Conservation (phyloP, 1,140 invertebrate genomes). For the Trypoxylus dichotomus region DNA sequence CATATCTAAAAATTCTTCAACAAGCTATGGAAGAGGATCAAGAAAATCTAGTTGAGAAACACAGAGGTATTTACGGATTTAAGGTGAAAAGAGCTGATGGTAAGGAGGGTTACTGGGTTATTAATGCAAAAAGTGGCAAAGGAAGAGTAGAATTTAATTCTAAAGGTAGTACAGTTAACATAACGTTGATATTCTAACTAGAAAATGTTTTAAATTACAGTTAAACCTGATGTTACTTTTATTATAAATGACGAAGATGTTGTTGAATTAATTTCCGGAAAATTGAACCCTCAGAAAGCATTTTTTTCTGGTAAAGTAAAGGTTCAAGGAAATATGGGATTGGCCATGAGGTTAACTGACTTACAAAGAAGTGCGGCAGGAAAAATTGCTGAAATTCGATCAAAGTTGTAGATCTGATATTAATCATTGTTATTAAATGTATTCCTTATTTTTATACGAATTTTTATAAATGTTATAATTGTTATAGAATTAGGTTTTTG, state of each 20-base stretch:
- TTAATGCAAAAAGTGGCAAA: constrained; percentile 86
- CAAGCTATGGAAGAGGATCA: constrained; percentile 80
- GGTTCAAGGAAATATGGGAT: constrained; percentile 93
- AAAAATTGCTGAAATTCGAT: constrained; percentile 71
- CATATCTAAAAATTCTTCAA: constrained; percentile 79
- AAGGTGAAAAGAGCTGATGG: constrained; percentile 80
- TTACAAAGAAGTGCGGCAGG: constrained; percentile 72
- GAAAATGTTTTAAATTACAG: constrained; percentile 52
- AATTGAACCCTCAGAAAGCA: constrained; percentile 92
- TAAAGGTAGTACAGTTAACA: constrained; percentile 55
- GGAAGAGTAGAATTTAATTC: constrained; percentile 79
- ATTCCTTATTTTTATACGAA: not conserved
- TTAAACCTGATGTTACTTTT: constrained; percentile 91
- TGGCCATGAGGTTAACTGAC: constrained; percentile 92
- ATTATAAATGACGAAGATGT: constrained; percentile 86
- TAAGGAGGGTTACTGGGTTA: constrained; percentile 82
- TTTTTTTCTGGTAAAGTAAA: constrained; percentile 98
- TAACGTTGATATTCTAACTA: not conserved
- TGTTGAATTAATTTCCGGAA: constrained; percentile 82
- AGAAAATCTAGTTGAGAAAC: constrained; percentile 79
- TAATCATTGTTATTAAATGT: not conserved
- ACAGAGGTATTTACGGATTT: constrained; percentile 87
- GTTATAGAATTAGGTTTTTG: not conserved
- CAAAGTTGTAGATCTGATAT: constrained; percentile 67
- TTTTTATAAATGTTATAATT: not conserved